Evolutionary conservation across 2,113 vertebrate genomes (phyloP).

Genomic region (Nipponia nippon): DNA sequence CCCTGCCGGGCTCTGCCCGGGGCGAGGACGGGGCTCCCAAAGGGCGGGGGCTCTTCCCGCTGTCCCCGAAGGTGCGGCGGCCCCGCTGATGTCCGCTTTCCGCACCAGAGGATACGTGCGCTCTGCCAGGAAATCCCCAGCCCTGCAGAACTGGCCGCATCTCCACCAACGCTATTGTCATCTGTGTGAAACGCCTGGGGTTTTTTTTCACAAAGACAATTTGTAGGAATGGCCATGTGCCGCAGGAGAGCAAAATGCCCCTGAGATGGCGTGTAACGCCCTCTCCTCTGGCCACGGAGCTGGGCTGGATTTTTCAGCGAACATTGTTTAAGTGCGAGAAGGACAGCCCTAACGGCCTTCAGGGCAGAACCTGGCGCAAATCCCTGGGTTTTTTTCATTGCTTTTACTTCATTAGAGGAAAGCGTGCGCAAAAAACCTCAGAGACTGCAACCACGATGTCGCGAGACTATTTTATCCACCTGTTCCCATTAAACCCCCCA

Average conservation of each 20-base stretch:
- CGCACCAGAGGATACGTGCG: neutral
- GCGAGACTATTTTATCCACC: neutral
- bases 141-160: neutral
- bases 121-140: neutral
- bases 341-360: neutral
- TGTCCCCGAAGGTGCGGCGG: neutral
- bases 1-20: neutral
- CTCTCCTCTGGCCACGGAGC: neutral
- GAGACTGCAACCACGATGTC: neutral
- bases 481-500: neutral
- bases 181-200: too few relatives aligned
- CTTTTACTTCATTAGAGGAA: neutral
- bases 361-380: neutral
- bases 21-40: neutral
- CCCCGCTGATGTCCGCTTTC: neutral
- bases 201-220: neutral
- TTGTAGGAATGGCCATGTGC: neutral
- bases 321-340: neutral
- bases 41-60: neutral
- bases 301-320: neutral
- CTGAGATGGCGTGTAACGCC: neutral
- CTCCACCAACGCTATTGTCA: neutral
- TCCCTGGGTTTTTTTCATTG: neutral
- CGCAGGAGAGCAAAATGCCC: neutral
- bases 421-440: accelerated